phyloP scores from a whole-genome alignment of 2,888 invertebrate species.

The Zygaena filipendulae region DNA sequence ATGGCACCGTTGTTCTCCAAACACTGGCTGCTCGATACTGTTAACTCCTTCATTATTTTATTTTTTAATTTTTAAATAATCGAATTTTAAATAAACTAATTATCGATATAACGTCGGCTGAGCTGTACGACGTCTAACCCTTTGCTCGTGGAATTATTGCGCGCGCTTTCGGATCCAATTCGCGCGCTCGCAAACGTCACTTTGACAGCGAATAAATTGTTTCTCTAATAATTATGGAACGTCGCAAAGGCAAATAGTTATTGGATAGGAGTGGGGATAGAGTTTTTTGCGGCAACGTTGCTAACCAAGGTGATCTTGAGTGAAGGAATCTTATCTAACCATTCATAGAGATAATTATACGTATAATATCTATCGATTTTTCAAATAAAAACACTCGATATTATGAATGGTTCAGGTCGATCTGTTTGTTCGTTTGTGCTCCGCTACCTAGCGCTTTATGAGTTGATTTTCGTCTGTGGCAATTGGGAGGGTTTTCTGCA shows the following conservation, averaged over 20 bases:
- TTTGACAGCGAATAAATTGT: slow-evolving; percentile 36
- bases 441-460: slow-evolving; percentile 11
- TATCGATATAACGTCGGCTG: slow-evolving; percentile 5
- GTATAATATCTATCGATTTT: too few species aligned
- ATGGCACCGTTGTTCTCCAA: slow-evolving; percentile 36
- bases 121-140: too few species aligned
- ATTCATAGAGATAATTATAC: too few species aligned
- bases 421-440: slow-evolving; percentile 13
- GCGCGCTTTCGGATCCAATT: slow-evolving; percentile 23
- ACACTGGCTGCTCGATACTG: slow-evolving; percentile 34
- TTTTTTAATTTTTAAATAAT: too few species aligned
- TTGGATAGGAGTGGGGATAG: slow-evolving; percentile 29
- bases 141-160: too few species aligned
- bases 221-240: too few species aligned
- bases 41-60: slow-evolving; percentile 54
- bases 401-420: too few species aligned
- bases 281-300: slow-evolving; percentile 25
- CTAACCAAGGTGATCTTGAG: slow-evolving; percentile 46
- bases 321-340: too few species aligned
- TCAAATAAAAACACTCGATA: slow-evolving; percentile 28
- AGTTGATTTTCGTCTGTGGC: slow-evolving; percentile 8
- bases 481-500: slow-evolving; percentile 10
- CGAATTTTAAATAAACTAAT: too few species aligned
- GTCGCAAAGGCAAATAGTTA: slow-evolving; percentile 32
- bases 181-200: slow-evolving; percentile 56